These are phyloP conservation scores for Taenioides sp. DNA, from an alignment of 2,797 vertebrate genomes.

Conservation along the genomic window DNA sequence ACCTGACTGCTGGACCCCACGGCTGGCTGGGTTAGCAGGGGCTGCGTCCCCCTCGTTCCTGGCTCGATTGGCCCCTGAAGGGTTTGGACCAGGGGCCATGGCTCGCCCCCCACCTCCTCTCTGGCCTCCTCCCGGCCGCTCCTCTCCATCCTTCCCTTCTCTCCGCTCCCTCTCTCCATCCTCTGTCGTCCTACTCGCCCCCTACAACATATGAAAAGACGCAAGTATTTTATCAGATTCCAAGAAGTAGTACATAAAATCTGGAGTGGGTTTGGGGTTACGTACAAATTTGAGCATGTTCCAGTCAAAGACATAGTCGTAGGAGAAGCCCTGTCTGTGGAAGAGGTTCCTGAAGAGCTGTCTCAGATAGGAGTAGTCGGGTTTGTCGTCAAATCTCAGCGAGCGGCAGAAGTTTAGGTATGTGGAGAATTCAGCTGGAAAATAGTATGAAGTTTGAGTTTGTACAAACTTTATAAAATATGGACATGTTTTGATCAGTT, in stretches of 20 bases:
- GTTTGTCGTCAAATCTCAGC: conserved; percentile 94
- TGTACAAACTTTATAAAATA: not conserved
- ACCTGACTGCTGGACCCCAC: conserved; percentile 91
- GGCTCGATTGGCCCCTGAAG: conserved; percentile 86
- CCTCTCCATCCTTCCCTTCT: conserved; percentile 74
- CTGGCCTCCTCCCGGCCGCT: conserved; percentile 77
- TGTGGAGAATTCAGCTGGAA: conserved; percentile 92
- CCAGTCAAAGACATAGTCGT: conserved; percentile 98
- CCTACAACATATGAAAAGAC: conserved; percentile 67
- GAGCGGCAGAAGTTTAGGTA: conserved; percentile 98
- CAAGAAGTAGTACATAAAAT: not conserved
- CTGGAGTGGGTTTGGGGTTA: conserved; percentile 3
- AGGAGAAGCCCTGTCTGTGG: conserved; percentile 97
- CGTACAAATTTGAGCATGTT: conserved; percentile 99
- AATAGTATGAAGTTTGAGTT: not conserved
- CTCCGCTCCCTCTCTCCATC: conserved; percentile 90
- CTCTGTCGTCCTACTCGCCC: conserved; percentile 88
- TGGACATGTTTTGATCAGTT: not conserved
- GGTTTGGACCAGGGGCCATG: conserved; percentile 85
- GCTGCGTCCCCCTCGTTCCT: conserved; percentile 88
- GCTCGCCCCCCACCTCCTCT: conserved; percentile 85
- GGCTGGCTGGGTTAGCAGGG: conserved; percentile 85
- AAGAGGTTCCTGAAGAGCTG: conserved; percentile 98
- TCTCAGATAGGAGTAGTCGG: conserved; percentile 94
- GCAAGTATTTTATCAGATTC: not conserved